These are phyloP conservation scores for Cololabis saira DNA, from an alignment of 2,113 vertebrate species.

Conservation along the genomic window DNA sequence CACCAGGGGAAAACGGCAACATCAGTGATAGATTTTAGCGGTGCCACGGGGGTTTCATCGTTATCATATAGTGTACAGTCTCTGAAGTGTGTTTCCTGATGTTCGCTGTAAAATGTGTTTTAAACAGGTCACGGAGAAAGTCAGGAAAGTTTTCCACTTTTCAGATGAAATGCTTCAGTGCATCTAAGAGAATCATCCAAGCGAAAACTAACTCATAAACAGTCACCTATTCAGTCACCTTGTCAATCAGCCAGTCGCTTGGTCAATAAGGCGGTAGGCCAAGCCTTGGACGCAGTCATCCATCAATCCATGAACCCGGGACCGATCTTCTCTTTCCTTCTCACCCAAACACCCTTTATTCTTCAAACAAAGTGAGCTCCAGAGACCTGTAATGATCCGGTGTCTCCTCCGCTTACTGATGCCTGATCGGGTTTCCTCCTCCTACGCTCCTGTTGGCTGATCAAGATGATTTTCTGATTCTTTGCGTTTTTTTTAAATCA, in stretches of 20 bases:
- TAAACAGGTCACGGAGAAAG: slow-evolving; percentile 49
- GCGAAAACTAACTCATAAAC: slow-evolving; percentile 50
- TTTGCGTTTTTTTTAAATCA: background rate
- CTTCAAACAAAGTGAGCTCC: slow-evolving; percentile 15
- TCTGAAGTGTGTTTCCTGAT: background rate
- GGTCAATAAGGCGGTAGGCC: slow-evolving; percentile 21
- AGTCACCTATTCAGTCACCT: slow-evolving; percentile 63
- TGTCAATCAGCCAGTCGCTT: slow-evolving; percentile 49
- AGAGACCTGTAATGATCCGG: slow-evolving; percentile 30
- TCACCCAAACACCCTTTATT: background rate
- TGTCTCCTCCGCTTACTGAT: slow-evolving; percentile 47
- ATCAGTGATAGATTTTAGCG: background rate
- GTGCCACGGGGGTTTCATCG: slow-evolving; percentile 18
- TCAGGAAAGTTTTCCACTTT: slow-evolving; percentile 31
- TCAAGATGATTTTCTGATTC: background rate
- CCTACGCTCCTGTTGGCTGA: background rate
- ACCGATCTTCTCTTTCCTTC: background rate
- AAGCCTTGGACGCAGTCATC: slow-evolving; percentile 2
- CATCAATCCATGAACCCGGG: background rate
- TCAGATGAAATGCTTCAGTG: slow-evolving; percentile 36
- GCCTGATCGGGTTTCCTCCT: slow-evolving; percentile 9
- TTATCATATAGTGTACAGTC: too few species aligned
- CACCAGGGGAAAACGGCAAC: background rate
- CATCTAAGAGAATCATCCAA: slow-evolving; percentile 41
- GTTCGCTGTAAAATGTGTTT: slow-evolving; percentile 27